Percentiles rank a stretch among this genome's conserved stretches.
Conservation (phyloP, 2,888 invertebrate species). For the Cantharis lateralis region DNA sequence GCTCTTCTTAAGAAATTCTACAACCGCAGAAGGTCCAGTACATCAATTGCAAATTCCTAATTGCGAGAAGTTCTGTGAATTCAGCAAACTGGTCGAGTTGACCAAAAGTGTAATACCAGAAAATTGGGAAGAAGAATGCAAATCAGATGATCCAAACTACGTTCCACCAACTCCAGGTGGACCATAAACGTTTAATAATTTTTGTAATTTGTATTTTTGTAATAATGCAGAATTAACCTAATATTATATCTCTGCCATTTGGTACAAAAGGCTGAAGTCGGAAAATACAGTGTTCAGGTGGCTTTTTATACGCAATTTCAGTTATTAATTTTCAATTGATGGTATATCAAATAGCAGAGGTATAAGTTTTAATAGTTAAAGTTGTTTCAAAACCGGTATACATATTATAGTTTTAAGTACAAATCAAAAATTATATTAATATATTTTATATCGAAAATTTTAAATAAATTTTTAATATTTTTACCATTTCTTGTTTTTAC, state of each 20-base stretch:
- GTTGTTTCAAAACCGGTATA: not conserved
- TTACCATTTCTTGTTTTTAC: no score
- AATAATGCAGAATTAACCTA: no score
- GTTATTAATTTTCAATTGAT: no score
- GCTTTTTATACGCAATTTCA: no score
- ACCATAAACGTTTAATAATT: conserved; percentile 44
- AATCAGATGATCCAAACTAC: conserved; percentile 59
- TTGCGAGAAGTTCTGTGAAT: conserved; percentile 65
- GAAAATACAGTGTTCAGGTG: no score
- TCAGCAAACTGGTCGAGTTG: conserved; percentile 61
- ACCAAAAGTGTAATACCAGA: conserved; percentile 59
- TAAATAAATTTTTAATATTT: not conserved
- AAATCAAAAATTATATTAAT: not conserved
- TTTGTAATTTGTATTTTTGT: not conserved
- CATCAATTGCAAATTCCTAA: conserved; percentile 63
- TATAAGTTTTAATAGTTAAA: no score
- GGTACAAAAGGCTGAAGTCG: no score
- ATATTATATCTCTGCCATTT: no score
- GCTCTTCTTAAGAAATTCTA: not conserved
- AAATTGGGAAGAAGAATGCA: conserved; percentile 60
- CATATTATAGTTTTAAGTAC: not conserved
- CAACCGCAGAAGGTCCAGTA: not conserved
- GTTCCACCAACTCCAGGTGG: conserved; percentile 59
- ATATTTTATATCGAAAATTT: not conserved
- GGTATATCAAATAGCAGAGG: no score